Evolutionary conservation across 2,888 invertebrate species (phyloP), one percentile per base, ranked within the genome.

Genomic region (Ectemnius lituratus): DNA sequence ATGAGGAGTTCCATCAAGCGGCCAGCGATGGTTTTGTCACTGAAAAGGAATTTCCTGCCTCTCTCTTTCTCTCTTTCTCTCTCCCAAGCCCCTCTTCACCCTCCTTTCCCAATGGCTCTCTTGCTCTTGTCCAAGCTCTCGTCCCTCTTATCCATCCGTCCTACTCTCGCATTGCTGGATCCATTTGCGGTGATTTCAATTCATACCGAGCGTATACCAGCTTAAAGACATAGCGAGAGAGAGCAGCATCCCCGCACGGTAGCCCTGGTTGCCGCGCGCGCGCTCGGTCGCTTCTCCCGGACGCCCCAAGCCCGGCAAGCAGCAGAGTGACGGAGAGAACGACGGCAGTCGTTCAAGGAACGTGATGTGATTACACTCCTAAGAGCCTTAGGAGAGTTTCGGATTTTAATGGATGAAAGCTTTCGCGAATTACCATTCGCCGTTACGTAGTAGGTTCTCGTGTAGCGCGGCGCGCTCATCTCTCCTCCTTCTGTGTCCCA

Each of bases 321-420:
- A 1, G 4, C 37, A 37, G 37, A 37, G 37, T 11, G 37, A 37
- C 37, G 37, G 37, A 37, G 37, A 37, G 37, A 37, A 37, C 27
- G 45, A 2, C 23, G 18, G 56, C 56, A 62, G 57, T 70, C 73
- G 68, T 70, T 75, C 79, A 70, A 67, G 75, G 57, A 70, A 61
- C 67, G 73, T 69, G 77, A 78, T 78, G 78, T 70, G 79, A 79
- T 75, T 79, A 79, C 79, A 79, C 60, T 60, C 52, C 59, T 58
- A 73, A 74, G 69, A 66, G 73, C 58, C 76, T 75, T 73, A 73
- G 73, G 79, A 76, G 73, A 79, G 79, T 66, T 62, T 58, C 68
- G 68, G 69, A 70, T 76, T 79, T 79, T 79, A 79, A 79, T 70
- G 75, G 79, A 74, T 79, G 80, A 80, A 80, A 80, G 80, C 79